A percentile compares a stretch with the other conserved stretches of the same genome.
These are phyloP conservation scores for Brachystomella parvula DNA, from an alignment of 1,140 invertebrate species.

Conservation along the genomic window DNA sequence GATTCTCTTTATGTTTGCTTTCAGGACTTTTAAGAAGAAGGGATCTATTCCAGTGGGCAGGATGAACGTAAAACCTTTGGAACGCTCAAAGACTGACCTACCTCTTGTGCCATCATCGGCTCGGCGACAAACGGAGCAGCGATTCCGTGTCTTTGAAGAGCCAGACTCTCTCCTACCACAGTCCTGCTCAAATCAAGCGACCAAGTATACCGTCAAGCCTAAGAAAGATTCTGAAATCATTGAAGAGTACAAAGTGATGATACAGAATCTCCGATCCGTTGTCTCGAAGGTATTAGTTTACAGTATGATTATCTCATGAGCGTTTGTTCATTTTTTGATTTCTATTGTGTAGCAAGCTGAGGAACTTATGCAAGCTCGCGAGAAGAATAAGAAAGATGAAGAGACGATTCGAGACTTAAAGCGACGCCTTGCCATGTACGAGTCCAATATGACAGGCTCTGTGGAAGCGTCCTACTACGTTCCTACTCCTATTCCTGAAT, in stretches of 20 bases:
- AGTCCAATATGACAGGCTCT: neutral
- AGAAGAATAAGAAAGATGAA: neutral
- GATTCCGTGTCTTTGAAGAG: slow-evolving; percentile 4
- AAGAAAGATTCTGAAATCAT: slow-evolving; percentile 1
- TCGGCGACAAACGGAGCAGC: neutral
- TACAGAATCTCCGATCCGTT: neutral
- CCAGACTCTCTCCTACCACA: neutral
- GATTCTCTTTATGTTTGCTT: neutral
- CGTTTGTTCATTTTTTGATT: too few species aligned
- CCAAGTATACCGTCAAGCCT: neutral
- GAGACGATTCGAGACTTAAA: neutral
- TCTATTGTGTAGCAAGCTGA: neutral
- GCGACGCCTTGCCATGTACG: neutral
- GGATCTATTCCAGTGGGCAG: neutral
- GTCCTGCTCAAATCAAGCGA: neutral
- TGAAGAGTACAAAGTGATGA: slow-evolving; percentile 7
- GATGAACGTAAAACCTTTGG: neutral
- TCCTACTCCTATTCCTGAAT: neutral
- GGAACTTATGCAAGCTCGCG: neutral
- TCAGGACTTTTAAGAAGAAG: neutral
- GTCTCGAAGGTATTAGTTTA: neutral
- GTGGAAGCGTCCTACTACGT: neutral
- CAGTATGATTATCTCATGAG: too few species aligned
- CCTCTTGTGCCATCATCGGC: neutral
- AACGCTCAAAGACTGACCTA: neutral